Evolutionary conservation across 2,888 invertebrate genomes (phyloP).

Genomic region (Arge pagana): DNA sequence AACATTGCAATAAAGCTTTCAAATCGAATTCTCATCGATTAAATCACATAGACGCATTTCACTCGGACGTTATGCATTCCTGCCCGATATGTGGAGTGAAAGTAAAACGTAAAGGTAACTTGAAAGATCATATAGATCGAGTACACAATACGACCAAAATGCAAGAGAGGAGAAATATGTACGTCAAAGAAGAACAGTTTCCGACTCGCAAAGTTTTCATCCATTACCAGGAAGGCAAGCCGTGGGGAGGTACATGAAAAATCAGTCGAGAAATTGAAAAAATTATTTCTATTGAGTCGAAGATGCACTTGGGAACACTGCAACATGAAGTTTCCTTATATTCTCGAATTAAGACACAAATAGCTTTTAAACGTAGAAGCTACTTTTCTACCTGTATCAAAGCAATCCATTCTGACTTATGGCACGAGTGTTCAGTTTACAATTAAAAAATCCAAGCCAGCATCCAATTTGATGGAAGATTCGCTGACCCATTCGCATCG

Average conservation of each 20-base stretch:
- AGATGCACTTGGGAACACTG: constrained; percentile 10
- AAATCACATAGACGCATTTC: constrained; percentile 15
- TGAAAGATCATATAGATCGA: constrained; percentile 4
- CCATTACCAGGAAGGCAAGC: not conserved
- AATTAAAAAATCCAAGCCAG: not conserved
- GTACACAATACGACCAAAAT: constrained; percentile 5
- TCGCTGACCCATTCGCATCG: constrained; percentile 7
- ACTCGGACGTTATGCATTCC: constrained; percentile 8
- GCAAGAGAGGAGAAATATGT: too few relatives aligned
- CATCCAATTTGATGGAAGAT: not conserved
- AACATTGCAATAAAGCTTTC: constrained; percentile 13
- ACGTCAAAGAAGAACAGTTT: too few relatives aligned
- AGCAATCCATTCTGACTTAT: not conserved
- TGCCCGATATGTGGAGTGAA: constrained; percentile 5
- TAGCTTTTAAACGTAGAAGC: constrained; percentile 4
- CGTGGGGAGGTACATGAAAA: constrained; percentile 3
- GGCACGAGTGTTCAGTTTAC: not conserved
- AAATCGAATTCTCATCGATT: constrained; percentile 8
- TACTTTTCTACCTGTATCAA: constrained; percentile 4
- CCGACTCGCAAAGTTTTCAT: too few relatives aligned
- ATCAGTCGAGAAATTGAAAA: constrained; percentile 5
- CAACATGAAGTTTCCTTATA: constrained; percentile 9
- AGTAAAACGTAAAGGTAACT: constrained; percentile 8
- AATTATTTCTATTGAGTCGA: constrained; percentile 9
- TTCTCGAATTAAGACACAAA: constrained; percentile 7